Evolutionary conservation across 2,113 vertebrate genomes (phyloP).

Genomic region (Mandrillus leucophaeus): DNA sequence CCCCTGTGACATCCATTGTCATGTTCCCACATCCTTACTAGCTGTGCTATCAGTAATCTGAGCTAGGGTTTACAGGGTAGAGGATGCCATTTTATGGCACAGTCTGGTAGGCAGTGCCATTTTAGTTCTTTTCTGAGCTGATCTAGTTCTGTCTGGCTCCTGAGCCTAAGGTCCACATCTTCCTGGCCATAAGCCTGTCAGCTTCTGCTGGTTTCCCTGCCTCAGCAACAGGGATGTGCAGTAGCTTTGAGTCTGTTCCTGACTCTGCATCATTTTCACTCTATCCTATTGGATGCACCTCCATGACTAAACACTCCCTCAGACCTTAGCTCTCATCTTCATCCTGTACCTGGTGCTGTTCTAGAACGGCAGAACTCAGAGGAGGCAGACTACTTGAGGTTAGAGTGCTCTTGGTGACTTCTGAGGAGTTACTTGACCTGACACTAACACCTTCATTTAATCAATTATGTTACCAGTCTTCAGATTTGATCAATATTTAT

Average conservation of each 20-base stretch:
- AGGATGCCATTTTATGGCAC: not conserved
- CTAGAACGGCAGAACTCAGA: not conserved
- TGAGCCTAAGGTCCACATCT: not conserved
- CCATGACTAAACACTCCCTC: fast-evolving
- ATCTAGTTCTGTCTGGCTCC: no score
- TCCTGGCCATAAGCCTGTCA: not conserved
- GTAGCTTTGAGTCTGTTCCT: not conserved
- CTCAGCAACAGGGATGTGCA: not conserved
- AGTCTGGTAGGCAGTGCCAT: not conserved
- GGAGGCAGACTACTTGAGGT: not conserved
- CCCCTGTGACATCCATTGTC: not conserved
- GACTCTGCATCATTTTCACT: fast-evolving
- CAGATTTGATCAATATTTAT: not conserved
- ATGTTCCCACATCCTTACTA: not conserved
- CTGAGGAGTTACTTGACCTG: not conserved
- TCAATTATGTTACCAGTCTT: not conserved
- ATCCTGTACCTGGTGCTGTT: not conserved
- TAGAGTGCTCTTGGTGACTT: not conserved
- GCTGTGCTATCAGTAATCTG: not conserved
- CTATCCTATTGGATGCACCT: fast-evolving
- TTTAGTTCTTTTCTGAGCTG: not conserved
- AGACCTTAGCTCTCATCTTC: not conserved
- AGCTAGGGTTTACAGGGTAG: not conserved
- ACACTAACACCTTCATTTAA: not conserved
- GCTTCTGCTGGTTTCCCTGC: not conserved